phyloP scores from a whole-genome alignment of 2,888 invertebrate species.

The Phalera bucephala region DNA sequence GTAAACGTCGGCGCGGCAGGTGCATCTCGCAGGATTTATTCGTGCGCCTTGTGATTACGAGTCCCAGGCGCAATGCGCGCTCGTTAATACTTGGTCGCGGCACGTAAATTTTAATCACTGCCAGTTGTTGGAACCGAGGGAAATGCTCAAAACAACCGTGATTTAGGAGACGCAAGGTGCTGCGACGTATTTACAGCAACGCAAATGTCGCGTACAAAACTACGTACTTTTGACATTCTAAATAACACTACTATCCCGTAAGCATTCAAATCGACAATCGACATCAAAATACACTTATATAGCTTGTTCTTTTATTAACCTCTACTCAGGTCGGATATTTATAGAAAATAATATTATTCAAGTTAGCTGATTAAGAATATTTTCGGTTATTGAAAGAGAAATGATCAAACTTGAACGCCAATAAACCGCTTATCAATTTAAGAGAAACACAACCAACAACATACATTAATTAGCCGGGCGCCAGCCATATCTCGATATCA shows the following conservation, averaged over 20 bases:
- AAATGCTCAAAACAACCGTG: conserved; percentile 76
- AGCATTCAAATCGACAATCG: too few relatives aligned
- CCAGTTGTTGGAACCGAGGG: conserved; percentile 75
- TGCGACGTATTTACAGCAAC: conserved; percentile 49
- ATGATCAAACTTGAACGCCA: conserved; percentile 2
- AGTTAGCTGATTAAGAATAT: too few relatives aligned
- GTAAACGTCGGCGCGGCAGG: conserved; percentile 55
- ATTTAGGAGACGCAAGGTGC: conserved; percentile 70
- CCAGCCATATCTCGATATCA: conserved; percentile 54
- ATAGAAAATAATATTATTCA: too few relatives aligned
- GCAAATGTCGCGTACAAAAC: conserved; percentile 25
- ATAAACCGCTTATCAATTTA: conserved; percentile 12
- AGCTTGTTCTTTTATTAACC: too few relatives aligned
- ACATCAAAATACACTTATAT: too few relatives aligned
- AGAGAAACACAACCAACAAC: conserved; percentile 36
- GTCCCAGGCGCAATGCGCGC: conserved; percentile 67
- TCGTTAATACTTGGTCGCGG: conserved; percentile 80
- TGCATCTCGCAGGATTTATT: conserved; percentile 80
- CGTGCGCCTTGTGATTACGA: conserved; percentile 63
- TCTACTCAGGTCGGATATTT: too few relatives aligned
- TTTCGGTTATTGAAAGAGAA: conserved; percentile 2
- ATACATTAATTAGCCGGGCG: conserved; percentile 59
- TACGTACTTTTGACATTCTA: conserved; percentile 6
- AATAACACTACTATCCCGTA: conserved; percentile 10
- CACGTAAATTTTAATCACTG: conserved; percentile 82